Evolutionary conservation across 2,888 invertebrate species (phyloP).

Genomic region (Melanostoma scalare): DNA sequence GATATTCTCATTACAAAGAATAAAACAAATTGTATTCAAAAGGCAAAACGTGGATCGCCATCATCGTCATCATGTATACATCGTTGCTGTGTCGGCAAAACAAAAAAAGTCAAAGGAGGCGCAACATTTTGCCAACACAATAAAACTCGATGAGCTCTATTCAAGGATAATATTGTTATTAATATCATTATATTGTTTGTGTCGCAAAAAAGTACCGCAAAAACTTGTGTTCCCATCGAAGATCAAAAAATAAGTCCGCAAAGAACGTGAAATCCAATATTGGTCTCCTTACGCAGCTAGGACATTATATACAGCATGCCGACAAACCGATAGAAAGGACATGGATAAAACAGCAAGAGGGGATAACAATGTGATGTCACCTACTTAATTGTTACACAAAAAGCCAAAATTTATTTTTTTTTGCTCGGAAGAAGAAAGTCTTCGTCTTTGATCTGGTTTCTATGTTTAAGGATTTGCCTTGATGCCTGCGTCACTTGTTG

Average conservation of each 20-base stretch:
- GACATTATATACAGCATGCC: slow-evolving; percentile 19
- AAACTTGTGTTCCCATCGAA: slow-evolving; percentile 40
- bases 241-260: slow-evolving; percentile 38
- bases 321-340: slow-evolving; percentile 15
- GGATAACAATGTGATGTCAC: slow-evolving; percentile 61
- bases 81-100: background rate
- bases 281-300: background rate
- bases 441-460: slow-evolving; percentile 51
- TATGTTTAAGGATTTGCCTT: slow-evolving; percentile 36
- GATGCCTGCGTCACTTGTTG: slow-evolving; percentile 19
- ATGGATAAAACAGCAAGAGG: slow-evolving; percentile 16
- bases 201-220: slow-evolving; percentile 48
- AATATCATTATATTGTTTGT: slow-evolving; percentile 58
- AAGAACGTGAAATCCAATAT: slow-evolving; percentile 23
- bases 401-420: background rate
- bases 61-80: background rate
- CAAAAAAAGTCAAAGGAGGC: slow-evolving; percentile 43
- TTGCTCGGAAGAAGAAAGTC: background rate
- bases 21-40: slow-evolving; percentile 15
- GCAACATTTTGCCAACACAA: slow-evolving; percentile 60
- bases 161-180: slow-evolving; percentile 64
- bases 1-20: slow-evolving; percentile 27
- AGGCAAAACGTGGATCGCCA: background rate
- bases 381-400: slow-evolving; percentile 62
- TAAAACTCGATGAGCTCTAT: slow-evolving; percentile 58